Evolutionary conservation across 2,888 invertebrate genomes (phyloP).

Genomic region (Drosophila demipolita): DNA sequence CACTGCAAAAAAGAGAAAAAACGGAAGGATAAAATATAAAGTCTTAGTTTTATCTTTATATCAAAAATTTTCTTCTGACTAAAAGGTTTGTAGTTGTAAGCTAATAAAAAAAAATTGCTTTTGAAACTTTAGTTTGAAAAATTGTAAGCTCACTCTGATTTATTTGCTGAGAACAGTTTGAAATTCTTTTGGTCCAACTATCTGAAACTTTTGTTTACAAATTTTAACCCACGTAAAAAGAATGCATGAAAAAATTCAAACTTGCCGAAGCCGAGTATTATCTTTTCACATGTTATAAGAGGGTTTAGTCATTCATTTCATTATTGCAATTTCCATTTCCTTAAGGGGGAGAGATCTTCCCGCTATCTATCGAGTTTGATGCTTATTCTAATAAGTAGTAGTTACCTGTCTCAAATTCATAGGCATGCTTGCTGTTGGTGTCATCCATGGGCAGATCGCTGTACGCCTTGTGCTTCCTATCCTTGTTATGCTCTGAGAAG

Average conservation of each 20-base stretch:
- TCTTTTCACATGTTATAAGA: background rate
- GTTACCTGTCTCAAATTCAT: conserved; percentile 74
- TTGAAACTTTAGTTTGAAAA: background rate
- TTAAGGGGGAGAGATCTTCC: background rate
- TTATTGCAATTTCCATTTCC: background rate
- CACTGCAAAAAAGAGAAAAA: background rate
- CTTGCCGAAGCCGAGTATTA: background rate
- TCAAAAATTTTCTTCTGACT: background rate
- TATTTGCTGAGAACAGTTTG: too few species aligned
- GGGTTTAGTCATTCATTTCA: too few species aligned
- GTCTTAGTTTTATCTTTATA: background rate
- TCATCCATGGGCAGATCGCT: conserved; percentile 73
- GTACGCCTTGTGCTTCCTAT: conserved; percentile 76
- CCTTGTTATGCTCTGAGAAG: conserved; percentile 66
- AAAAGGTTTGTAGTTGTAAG: background rate
- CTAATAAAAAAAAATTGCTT: background rate
- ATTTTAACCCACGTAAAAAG: background rate
- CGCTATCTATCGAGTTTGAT: background rate
- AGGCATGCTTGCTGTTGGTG: conserved; percentile 70
- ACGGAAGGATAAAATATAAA: background rate
- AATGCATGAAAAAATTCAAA: background rate
- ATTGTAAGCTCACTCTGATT: too few species aligned
- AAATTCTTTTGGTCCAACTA: too few species aligned
- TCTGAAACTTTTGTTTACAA: too few species aligned
- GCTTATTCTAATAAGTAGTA: background rate